Evolutionary conservation across 1,140 invertebrate species (phyloP), one percentile per base, ranked within the genome.

Genomic region (Cotesia glomerata): DNA sequence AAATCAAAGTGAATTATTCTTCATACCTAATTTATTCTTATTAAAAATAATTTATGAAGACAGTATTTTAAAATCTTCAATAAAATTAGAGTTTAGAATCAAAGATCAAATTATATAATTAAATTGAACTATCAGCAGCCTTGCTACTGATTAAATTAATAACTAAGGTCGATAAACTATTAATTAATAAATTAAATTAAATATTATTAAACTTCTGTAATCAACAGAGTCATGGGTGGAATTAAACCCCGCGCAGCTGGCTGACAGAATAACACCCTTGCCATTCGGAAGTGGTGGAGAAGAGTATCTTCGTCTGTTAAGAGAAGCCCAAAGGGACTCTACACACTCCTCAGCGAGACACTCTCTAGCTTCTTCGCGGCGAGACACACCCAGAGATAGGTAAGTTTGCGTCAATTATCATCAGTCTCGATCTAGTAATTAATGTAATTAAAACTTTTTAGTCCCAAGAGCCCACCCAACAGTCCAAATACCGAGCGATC

Each of bases 401-500:
- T 88, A 75, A 81, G 74, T 70, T 65, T 5, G 32, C 11, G 4
- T 18, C 52, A 70, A 56, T 64, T 32, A 52, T 34, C 18, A n/a
- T 26, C 36, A 35, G 3, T 54, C 26, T 45, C 11, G 39, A 11
- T 45, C 39, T 45, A 45, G 52, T 14, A 54, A 58, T 35, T 62
- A 54, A 54, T 54, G 13, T 18, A 66, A 14, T 39, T 32, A 54
- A 61, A 73, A 52, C 80, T 71, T 84, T 90, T 68, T 88, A 95
- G 95, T 79, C 95, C 95, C 4, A 96, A 96, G 84, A 95, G 94
- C 66, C 95, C 95, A 49, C 95, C 95, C 2, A 97, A 97, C 85
- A 96, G 94, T 86, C 95, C 95, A 8, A 91, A 95, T 81, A 91
- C 92, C 51, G 94, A 95, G 85, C 88, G 93, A 14, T 91, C 91